Conservation (phyloP, 2,797 vertebrate genomes). For the Myotis vivesi region DNA sequence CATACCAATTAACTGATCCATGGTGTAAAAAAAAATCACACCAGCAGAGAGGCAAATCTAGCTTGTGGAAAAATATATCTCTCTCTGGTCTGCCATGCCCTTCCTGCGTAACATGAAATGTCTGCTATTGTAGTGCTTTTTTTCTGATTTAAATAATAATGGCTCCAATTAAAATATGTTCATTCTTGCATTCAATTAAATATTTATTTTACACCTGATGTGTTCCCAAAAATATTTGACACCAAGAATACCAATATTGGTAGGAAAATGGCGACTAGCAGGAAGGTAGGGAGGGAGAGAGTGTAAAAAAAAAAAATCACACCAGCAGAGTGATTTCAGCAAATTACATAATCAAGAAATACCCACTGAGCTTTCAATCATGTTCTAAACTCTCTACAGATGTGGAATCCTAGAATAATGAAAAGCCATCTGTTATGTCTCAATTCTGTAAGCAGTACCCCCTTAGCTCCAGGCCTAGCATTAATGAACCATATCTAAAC, state of each 20-base stretch:
- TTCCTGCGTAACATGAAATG: neutral
- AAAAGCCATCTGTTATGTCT: conserved; percentile 25
- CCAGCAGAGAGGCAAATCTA: conserved; percentile 4
- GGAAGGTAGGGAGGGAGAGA: too few species aligned
- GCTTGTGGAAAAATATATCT: neutral
- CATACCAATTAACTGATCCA: conserved; percentile 34
- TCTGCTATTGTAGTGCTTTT: neutral
- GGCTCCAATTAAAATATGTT: conserved; percentile 15
- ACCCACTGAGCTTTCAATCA: neutral
- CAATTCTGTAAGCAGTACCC: conserved; percentile 23
- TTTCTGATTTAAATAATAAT: conserved; percentile 29
- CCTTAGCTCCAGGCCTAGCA: neutral
- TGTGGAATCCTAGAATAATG: neutral
- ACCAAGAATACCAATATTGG: conserved; percentile 14
- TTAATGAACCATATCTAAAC: conserved; percentile 33
- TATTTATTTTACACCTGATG: neutral
- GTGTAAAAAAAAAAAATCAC: neutral
- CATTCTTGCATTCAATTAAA: conserved; percentile 18
- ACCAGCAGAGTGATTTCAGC: conserved; percentile 9
- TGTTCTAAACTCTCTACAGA: neutral
- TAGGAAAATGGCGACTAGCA: too few species aligned
- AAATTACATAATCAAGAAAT: conserved; percentile 50
- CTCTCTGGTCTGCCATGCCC: neutral
- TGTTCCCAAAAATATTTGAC: neutral
- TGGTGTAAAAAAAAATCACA: neutral